A percentile compares a stretch with the other conserved stretches of the same genome.
These are phyloP conservation scores for Oryctes rhinoceros DNA, from an alignment of 1,140 invertebrate species.

Conservation along the genomic window DNA sequence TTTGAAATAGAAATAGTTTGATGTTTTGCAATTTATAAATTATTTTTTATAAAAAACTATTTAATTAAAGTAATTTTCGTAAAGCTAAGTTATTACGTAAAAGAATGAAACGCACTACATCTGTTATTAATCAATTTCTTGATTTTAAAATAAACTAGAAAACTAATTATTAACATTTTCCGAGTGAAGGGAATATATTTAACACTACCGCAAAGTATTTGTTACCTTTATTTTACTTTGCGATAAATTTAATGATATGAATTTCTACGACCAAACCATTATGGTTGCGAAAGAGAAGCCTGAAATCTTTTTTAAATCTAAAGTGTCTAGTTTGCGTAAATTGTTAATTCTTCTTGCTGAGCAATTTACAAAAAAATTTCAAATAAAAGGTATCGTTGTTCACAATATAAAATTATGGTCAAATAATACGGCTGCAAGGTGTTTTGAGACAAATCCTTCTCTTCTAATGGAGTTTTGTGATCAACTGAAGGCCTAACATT, in stretches of 20 bases:
- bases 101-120: not conserved
- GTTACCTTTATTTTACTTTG: not conserved
- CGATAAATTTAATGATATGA: not conserved
- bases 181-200: not conserved
- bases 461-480: too few relatives aligned
- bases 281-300: too few relatives aligned
- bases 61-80: not conserved
- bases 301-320: too few relatives aligned
- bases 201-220: not conserved
- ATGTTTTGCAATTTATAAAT: conserved; percentile 1
- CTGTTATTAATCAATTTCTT: not conserved
- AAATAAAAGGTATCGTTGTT: too few relatives aligned
- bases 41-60: not conserved
- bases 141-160: not conserved
- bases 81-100: not conserved
- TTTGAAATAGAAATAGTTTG: not conserved
- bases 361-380: too few relatives aligned
- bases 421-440: too few relatives aligned
- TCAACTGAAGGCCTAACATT: too few relatives aligned
- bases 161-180: not conserved
- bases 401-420: too few relatives aligned
- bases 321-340: too few relatives aligned
- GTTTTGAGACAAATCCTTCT: too few relatives aligned
- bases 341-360: too few relatives aligned
- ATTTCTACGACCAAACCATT: too few relatives aligned